Percentiles rank a stretch among this genome's conserved stretches.
Conservation (phyloP, 2,797 vertebrate species). For the Eulemur albifrons region DNA sequence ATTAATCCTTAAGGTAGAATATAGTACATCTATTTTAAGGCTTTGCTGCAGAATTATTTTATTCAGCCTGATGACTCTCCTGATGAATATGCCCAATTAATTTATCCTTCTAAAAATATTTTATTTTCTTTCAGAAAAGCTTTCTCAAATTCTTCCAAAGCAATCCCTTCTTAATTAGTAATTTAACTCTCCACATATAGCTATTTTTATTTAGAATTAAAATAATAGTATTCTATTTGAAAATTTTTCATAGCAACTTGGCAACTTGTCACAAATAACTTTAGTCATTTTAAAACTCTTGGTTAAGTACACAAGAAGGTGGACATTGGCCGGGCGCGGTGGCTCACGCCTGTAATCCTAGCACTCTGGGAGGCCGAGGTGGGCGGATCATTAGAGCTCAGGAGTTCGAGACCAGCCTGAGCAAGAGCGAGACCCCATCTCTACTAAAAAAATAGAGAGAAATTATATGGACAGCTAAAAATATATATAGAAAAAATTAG, state of each 20-base stretch:
- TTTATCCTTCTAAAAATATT: not conserved
- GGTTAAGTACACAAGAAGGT: not conserved
- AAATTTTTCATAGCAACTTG: not conserved
- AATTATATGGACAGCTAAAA: too few species aligned
- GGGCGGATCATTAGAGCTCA: too few species aligned
- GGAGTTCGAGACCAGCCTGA: too few species aligned
- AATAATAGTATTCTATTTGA: not conserved
- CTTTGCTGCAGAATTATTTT: not conserved
- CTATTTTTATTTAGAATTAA: not conserved
- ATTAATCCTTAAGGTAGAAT: not conserved
- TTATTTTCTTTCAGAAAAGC: not conserved
- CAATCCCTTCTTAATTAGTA: not conserved
- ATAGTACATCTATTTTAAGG: not conserved
- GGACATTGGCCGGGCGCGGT: too few species aligned
- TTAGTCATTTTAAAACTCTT: not conserved
- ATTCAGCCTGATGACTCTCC: not conserved
- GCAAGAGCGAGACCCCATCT: too few species aligned
- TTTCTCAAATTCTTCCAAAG: not conserved
- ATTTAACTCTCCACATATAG: not conserved
- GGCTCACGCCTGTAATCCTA: too few species aligned
- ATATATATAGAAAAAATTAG: too few species aligned
- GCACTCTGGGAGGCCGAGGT: too few species aligned
- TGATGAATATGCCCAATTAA: not conserved
- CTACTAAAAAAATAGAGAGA: too few species aligned
- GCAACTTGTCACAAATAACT: not conserved